These are phyloP conservation scores for Bombylius major DNA, from an alignment of 2,888 invertebrate species.

Conservation along the genomic window DNA sequence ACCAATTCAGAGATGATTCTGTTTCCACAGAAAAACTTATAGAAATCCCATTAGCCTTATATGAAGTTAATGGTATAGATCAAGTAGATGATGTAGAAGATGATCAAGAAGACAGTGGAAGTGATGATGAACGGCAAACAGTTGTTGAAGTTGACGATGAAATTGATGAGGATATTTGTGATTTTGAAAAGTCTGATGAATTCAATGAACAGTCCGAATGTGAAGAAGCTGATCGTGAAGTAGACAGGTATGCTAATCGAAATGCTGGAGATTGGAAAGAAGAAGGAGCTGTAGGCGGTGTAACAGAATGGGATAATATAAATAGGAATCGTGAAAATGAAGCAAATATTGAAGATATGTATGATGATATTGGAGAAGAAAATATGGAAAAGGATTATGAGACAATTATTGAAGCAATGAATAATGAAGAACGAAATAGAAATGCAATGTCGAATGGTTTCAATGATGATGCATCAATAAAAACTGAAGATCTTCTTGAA, in stretches of 20 bases:
- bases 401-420: constrained; percentile 25
- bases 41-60: too few species aligned
- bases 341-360: constrained; percentile 33
- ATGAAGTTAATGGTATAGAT: too few species aligned
- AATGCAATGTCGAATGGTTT: neutral
- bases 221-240: constrained; percentile 31
- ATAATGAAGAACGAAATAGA: constrained; percentile 2
- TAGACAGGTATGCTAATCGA: constrained; percentile 27
- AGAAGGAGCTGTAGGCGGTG: constrained; percentile 28
- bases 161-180: constrained; percentile 32
- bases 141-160: constrained; percentile 34
- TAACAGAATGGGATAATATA: neutral
- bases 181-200: constrained; percentile 31
- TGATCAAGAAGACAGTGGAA: constrained; percentile 21
- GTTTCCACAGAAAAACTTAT: too few species aligned
- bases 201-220: constrained; percentile 34
- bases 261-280: constrained; percentile 30
- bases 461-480: constrained; percentile 1
- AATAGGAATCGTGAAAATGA: neutral
- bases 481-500: constrained; percentile 7
- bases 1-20: too few species aligned
- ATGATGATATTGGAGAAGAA: constrained; percentile 32
- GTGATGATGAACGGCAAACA: constrained; percentile 33
- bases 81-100: neutral
- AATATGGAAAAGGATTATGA: constrained; percentile 32